A percentile compares a stretch with the other conserved stretches of the same genome.
Evolutionary conservation across 2,113 vertebrate species (phyloP).

Genomic region (Cryptomyrus ogoouensis): DNA sequence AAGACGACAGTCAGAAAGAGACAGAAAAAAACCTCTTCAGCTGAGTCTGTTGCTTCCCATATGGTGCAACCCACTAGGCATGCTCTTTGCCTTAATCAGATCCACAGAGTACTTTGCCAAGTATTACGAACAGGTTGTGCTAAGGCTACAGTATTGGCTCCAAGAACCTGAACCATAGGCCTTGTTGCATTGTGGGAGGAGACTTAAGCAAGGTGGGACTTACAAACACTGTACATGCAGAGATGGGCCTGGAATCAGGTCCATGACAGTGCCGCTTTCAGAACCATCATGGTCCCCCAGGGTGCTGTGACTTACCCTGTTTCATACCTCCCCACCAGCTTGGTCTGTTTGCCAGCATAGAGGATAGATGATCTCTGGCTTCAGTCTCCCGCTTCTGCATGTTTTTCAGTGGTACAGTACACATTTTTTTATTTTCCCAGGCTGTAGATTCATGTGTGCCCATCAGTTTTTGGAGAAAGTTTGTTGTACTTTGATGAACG

Average conservation of each 20-base stretch:
- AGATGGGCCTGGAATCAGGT: not conserved
- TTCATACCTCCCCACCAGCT: not conserved
- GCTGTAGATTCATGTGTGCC: not conserved
- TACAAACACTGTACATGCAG: not conserved
- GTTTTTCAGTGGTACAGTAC: not conserved
- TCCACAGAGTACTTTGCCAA: not conserved
- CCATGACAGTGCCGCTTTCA: not conserved
- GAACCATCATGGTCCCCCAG: not conserved
- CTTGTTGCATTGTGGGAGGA: not conserved
- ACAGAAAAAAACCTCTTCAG: not conserved
- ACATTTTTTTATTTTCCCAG: not conserved
- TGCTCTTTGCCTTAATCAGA: not conserved
- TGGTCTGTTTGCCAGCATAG: not conserved
- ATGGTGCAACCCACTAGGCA: not conserved
- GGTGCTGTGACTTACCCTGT: not conserved
- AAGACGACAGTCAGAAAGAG: not conserved
- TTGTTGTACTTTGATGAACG: not conserved
- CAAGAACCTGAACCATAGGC: not conserved
- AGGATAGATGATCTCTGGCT: not conserved
- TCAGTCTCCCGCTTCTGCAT: not conserved
- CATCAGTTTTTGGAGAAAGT: not conserved
- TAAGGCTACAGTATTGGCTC: not conserved
- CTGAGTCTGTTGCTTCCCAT: not conserved
- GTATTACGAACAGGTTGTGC: not conserved
- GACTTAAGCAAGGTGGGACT: not conserved